phyloP scores from a whole-genome alignment of 2,797 vertebrate species.

The Ptychobarbus kaznakovi region DNA sequence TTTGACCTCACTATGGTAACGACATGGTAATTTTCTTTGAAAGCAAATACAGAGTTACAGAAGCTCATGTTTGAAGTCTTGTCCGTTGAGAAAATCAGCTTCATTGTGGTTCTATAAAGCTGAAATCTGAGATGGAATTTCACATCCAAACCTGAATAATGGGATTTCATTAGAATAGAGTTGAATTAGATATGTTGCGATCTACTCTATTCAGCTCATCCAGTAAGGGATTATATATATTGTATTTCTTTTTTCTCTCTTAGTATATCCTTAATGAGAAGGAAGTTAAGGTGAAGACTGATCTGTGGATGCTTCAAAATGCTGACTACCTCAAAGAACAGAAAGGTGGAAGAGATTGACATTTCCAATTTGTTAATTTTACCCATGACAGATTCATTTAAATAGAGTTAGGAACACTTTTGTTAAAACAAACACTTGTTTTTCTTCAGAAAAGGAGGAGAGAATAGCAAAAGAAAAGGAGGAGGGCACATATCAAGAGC shows the following conservation, averaged over 20 bases:
- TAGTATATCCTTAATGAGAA: constrained; percentile 94
- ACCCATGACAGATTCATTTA: not conserved
- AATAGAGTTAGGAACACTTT: not conserved
- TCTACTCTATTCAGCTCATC: not conserved
- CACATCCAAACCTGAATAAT: not conserved
- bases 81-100: not conserved
- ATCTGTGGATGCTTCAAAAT: constrained; percentile 95
- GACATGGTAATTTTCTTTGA: not conserved
- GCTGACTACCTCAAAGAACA: constrained; percentile 94
- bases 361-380: not conserved
- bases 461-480: constrained; percentile 94
- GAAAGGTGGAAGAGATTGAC: constrained; percentile 78
- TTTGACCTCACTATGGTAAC: not conserved
- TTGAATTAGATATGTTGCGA: not conserved
- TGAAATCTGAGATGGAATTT: constrained; percentile 15
- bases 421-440: not conserved
- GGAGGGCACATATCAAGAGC: constrained; percentile 96
- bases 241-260: not conserved
- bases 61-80: not conserved
- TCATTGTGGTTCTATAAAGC: not conserved
- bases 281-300: constrained; percentile 91
- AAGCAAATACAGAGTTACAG: not conserved
- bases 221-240: not conserved
- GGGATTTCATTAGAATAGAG: not conserved
- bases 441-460: constrained; percentile 90